Base-by-base conservation (phyloP, 2,888 invertebrate genomes). In the Ochropacha duplaris region DNA sequence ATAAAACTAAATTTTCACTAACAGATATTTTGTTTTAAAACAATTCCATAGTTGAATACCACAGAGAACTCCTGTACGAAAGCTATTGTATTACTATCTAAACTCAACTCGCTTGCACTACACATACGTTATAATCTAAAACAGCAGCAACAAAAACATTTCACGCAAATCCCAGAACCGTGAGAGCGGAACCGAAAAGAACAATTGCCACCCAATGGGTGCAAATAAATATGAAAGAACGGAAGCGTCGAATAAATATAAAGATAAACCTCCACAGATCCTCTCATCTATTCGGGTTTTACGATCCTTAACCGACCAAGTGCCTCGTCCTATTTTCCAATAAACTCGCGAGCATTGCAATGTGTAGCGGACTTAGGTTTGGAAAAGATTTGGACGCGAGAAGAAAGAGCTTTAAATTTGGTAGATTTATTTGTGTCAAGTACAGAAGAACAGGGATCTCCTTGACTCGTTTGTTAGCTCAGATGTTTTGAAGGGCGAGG, bases 241-340 rank as follows among this genome's bases (percentile, higher is more conserved):
- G 61, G 55, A 59, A 58, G 62, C 62, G 61, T 65, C 59, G 54
- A 64, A 62, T 60, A 60, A 60, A 60, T 61, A 58, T 57, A 50
- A 60, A 61, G 60, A 66, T 62, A 62, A 64, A 57, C 34, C 28
- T 19, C 44, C 44, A 54, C 52, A 57, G 58, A 64, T 66, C 63
- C 60, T 52, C 62, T 66, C 66, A 62, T 66, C 64, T 59, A 58
- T 64, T 58, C 58, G 60, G 66, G 61, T 66, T 66, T 66, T 60
- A 66, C 60, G 66, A 61, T 54, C 55, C 58, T 59, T 59, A 62
- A 49, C 55, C 60, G 36, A 54, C 22, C 22, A 51, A 56, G 39
- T 19, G 12, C n/a, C 50, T 50, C 49, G 34, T 44, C 19, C 44
- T 19, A 16, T 19, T 9, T 9, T 44, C 44, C 44, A 44, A 44